These are phyloP conservation scores for Lycophotia porphyrea DNA, from an alignment of 2,888 invertebrate genomes.

Conservation along the genomic window DNA sequence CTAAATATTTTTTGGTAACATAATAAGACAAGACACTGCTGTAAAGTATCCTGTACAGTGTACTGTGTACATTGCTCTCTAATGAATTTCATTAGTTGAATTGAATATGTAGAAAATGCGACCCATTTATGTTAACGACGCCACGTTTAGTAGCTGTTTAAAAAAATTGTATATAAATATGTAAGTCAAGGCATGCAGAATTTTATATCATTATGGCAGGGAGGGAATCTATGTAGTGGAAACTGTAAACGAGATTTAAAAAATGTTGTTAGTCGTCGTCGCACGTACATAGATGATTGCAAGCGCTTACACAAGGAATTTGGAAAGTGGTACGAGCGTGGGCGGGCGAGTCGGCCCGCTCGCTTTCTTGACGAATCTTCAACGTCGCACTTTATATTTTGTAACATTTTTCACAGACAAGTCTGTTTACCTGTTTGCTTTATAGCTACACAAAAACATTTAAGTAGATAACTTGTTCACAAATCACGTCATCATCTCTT, in stretches of 20 bases:
- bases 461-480: conserved; percentile 48
- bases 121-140: conserved; percentile 15
- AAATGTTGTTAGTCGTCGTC: conserved; percentile 75
- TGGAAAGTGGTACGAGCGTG: conserved; percentile 89
- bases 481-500: conserved; percentile 56
- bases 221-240: conserved; percentile 58
- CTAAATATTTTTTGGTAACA: neutral
- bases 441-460: conserved; percentile 63
- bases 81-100: neutral
- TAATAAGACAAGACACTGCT: neutral
- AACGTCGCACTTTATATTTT: conserved; percentile 86
- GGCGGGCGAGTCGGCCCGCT: conserved; percentile 86
- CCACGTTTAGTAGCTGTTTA: neutral
- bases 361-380: conserved; percentile 87
- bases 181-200: conserved; percentile 7
- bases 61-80: neutral
- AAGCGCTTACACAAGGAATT: conserved; percentile 88
- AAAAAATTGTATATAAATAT: neutral
- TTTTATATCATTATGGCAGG: conserved; percentile 13
- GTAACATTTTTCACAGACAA: conserved; percentile 82
- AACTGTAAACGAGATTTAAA: conserved; percentile 72
- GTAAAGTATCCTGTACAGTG: neutral
- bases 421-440: conserved; percentile 70
- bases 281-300: conserved; percentile 86
- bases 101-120: conserved; percentile 3